These are phyloP conservation scores for Polydrusus tereticollis DNA, from an alignment of 2,888 invertebrate species.

Conservation along the genomic window DNA sequence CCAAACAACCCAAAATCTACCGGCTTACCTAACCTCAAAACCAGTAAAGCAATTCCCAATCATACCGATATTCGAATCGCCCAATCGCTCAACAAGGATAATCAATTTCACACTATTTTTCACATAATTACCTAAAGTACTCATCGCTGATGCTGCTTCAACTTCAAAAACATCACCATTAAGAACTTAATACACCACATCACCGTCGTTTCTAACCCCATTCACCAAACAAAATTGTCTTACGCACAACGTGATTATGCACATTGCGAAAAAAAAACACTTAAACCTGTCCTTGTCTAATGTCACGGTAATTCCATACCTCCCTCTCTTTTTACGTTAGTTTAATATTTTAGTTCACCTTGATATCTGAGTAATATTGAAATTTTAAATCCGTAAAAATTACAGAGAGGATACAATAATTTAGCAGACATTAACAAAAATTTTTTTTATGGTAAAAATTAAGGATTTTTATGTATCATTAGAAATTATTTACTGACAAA, in stretches of 20 bases:
- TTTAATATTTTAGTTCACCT: slow-evolving; percentile 42
- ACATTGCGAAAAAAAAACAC: slow-evolving; percentile 27
- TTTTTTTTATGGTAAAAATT: no score
- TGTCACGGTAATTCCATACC: slow-evolving; percentile 37
- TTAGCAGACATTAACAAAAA: no score
- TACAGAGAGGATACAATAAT: slow-evolving; percentile 22
- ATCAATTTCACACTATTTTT: background rate
- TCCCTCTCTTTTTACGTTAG: slow-evolving; percentile 34
- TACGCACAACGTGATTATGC: slow-evolving; percentile 43
- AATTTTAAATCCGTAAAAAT: slow-evolving; percentile 34
- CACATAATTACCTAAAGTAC: background rate
- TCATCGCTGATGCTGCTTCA: background rate
- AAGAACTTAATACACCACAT: background rate
- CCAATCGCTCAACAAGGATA: no score
- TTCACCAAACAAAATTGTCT: slow-evolving; percentile 27
- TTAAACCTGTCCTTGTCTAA: slow-evolving; percentile 37
- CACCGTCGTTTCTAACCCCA: background rate
- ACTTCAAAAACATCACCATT: background rate
- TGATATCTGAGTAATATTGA: slow-evolving; percentile 35
- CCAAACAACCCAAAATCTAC: background rate
- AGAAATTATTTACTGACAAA: no score
- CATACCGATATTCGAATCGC: background rate
- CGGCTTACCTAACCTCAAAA: background rate
- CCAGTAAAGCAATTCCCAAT: background rate
- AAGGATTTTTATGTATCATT: no score